phyloP scores from a whole-genome alignment of 53 echinoderm and acorn worm genomes.

The Holothuria scabra region DNA sequence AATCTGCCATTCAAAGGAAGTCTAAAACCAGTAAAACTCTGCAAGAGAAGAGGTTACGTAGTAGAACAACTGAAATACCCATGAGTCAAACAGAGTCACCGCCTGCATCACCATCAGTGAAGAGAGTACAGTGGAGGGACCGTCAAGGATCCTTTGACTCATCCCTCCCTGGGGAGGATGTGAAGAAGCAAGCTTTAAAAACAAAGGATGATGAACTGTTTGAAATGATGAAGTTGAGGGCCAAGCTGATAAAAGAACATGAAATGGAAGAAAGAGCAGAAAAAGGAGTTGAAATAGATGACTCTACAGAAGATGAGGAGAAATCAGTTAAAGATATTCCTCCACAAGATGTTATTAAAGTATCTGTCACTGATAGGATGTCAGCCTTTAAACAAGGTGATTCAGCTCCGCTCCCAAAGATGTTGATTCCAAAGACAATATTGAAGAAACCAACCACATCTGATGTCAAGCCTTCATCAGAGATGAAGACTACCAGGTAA shows the following conservation, averaged over 20 bases:
- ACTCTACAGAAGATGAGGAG: background rate
- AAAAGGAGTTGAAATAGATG: background rate
- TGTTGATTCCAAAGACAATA: constrained; percentile 21
- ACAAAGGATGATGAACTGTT: constrained; percentile 86
- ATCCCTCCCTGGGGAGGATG: constrained; percentile 49
- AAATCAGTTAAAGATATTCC: background rate
- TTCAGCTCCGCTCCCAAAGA: constrained; percentile 43
- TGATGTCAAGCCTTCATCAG: constrained; percentile 9
- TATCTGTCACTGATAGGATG: constrained; percentile 63
- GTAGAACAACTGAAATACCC: constrained; percentile 63
- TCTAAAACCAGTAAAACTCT: constrained; percentile 44
- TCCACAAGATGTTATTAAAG: constrained; percentile 39
- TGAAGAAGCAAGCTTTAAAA: constrained; percentile 78
- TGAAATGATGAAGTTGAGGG: constrained; percentile 85
- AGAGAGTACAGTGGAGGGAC: constrained; percentile 11
- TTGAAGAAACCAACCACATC: constrained; percentile 18
- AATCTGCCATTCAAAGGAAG: constrained; percentile 21
- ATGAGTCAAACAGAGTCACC: constrained; percentile 1
- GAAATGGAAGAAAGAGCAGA: constrained; percentile 67
- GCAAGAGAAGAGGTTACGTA: constrained; percentile 55
- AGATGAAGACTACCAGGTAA: background rate
- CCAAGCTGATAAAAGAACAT: constrained; percentile 71
- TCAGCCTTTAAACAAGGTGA: constrained; percentile 61
- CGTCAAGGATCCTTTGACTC: constrained; percentile 47
- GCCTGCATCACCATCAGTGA: background rate